These are phyloP conservation scores for Parelbella ahira DNA, from an alignment of 2,888 invertebrate species.

Conservation along the genomic window DNA sequence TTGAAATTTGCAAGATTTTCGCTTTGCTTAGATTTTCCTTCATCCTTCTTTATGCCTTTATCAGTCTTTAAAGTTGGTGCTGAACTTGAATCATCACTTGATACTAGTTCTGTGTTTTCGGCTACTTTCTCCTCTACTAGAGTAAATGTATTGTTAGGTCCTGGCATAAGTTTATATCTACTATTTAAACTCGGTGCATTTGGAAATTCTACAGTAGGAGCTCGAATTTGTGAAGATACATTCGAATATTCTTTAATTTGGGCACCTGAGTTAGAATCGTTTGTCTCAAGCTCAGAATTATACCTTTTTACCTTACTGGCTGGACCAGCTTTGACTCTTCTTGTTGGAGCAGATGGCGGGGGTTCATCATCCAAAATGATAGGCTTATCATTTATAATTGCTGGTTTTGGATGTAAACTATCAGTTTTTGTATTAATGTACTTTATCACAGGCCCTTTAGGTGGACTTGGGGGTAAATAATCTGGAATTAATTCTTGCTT, in stretches of 20 bases:
- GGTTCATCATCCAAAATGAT: constrained; percentile 31
- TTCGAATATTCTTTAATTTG: constrained; percentile 22
- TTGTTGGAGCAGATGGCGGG: constrained; percentile 30
- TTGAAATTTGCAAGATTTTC: constrained; percentile 1
- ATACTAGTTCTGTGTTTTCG: constrained; percentile 29
- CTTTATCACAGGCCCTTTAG: constrained; percentile 59
- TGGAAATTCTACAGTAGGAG: constrained; percentile 48
- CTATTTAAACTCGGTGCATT: constrained; percentile 50
- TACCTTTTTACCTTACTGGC: constrained; percentile 57
- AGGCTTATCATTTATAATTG: constrained; percentile 33
- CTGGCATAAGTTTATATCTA: constrained; percentile 61
- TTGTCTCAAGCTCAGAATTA: constrained; percentile 6
- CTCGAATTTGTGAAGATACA: constrained; percentile 6
- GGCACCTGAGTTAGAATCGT: background rate
- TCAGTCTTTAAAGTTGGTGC: constrained; percentile 11
- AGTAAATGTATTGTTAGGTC: constrained; percentile 65
- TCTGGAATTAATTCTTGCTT: constrained; percentile 49
- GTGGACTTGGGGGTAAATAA: constrained; percentile 45
- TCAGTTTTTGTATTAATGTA: constrained; percentile 59
- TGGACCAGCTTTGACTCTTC: constrained; percentile 63
- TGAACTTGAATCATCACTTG: constrained; percentile 20
- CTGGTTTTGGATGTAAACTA: constrained; percentile 38
- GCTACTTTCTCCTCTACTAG: constrained; percentile 51
- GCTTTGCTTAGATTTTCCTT: constrained; percentile 13
- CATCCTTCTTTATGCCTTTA: constrained; percentile 7